A percentile compares a stretch with the other conserved stretches of the same genome.
Evolutionary conservation across 1,140 invertebrate species (phyloP).

Genomic region (Hypsibius dujardini): DNA sequence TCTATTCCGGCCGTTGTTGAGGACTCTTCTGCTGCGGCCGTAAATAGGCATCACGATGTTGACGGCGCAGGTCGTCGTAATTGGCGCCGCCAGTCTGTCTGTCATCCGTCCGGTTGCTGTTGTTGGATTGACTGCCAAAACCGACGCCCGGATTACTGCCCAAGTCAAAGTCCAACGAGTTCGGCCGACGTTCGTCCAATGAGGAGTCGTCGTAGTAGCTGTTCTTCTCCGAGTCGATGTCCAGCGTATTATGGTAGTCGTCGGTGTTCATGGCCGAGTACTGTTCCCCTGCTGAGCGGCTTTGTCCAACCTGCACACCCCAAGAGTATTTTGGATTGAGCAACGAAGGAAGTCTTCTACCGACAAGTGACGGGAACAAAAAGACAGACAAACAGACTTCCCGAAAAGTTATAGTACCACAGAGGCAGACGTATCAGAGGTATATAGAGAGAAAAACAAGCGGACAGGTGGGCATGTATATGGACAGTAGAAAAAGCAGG

Average conservation of each 20-base stretch:
- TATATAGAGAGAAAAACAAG: too few relatives aligned
- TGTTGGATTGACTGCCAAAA: background rate
- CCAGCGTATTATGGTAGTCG: background rate
- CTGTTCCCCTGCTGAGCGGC: background rate
- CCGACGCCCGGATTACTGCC: background rate
- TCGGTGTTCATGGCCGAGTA: slow-evolving; percentile 2
- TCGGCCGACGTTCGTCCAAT: too few relatives aligned
- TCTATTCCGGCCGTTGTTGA: too few relatives aligned
- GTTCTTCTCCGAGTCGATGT: slow-evolving; percentile 11
- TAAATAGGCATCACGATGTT: slow-evolving; percentile 16
- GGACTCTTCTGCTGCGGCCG: background rate
- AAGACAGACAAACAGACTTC: too few relatives aligned
- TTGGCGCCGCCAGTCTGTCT: background rate
- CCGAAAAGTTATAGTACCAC: too few relatives aligned
- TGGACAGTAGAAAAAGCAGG: too few relatives aligned
- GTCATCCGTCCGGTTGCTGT: background rate
- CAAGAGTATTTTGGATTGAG: too few relatives aligned
- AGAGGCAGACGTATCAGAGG: too few relatives aligned
- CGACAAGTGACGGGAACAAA: too few relatives aligned
- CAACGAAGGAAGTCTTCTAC: too few relatives aligned
- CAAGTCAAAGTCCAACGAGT: background rate
- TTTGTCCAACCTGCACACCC: too few relatives aligned
- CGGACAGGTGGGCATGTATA: too few relatives aligned
- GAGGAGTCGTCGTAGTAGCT: background rate
- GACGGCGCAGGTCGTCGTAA: slow-evolving; percentile 8